Base-by-base conservation (phyloP, 2,888 invertebrate genomes). In the Malthinus flaveolus region DNA sequence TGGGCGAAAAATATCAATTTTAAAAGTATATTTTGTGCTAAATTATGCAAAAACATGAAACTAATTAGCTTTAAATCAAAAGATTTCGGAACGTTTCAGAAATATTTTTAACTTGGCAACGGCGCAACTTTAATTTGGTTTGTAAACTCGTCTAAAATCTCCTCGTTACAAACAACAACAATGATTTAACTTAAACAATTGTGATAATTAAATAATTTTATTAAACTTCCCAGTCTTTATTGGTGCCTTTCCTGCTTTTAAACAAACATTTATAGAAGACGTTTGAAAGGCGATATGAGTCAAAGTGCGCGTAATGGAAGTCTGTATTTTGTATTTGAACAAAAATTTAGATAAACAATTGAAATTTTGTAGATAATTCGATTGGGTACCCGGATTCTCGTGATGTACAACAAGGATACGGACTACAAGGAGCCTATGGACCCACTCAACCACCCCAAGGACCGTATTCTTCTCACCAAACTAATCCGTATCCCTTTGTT, bases 401-500 rank as follows among this genome's bases (percentile, higher is more conserved):
- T 42, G 39, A 42, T 15, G 39, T 42, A 42, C 39, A 42, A 42
- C 15, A 42, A 15, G 39, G 39, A 42, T 42, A 42, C 7, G 39
- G 39, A n/a, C 15, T 42, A 32, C 68, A 60, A 42, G 69, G 66
- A 13, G 66, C 65, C 10, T 68, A 69, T 31, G 67, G 66, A 35
- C 68, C 71, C n/a, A 66, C 69, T 7, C 66, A 66, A 32, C 71
- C 71, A 49, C 63, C 66, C 36, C 64, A 51, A 44, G 49, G 44
- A 35, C 59, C 49, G 7, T 58, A 57, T 46, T 48, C 61, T 10
- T 66, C 64, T 6, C 66, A 62, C 2, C 62, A 51, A 35, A 66
- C 65, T 42, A 85, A 1, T 78, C 83, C 33, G 84, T 86, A 36
- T 85, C 86, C 54, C 84, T 85, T 69, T 82, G 83, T 73, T 84